Evolutionary conservation across 2,113 vertebrate genomes (phyloP).

Genomic region (Microcebus griseorufus): DNA sequence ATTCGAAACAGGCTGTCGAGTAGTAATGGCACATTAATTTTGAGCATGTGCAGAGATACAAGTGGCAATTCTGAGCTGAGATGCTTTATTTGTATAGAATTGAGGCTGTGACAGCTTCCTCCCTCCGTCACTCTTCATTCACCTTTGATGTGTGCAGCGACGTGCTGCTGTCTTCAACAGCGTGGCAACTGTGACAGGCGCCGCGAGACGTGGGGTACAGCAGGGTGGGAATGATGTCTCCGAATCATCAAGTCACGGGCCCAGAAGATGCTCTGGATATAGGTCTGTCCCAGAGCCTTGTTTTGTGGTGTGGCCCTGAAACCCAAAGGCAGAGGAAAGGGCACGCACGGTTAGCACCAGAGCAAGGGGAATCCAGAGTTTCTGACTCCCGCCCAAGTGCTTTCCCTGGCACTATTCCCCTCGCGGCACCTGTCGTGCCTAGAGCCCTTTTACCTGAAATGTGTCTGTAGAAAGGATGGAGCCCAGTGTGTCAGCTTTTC

Average conservation of each 20-base stretch:
- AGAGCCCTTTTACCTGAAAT: neutral
- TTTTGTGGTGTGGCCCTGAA: neutral
- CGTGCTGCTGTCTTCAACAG: neutral
- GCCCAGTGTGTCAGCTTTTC: neutral
- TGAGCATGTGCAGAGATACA: neutral
- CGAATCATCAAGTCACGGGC: neutral
- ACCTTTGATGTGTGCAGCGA: neutral
- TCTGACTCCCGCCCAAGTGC: neutral
- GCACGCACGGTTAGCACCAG: rapidly evolving
- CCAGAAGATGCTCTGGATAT: neutral
- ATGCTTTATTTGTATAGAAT: neutral
- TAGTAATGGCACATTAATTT: constrained; percentile 22
- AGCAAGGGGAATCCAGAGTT: neutral
- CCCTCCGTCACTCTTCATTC: neutral
- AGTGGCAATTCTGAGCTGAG: constrained; percentile 13
- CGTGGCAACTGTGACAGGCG: neutral
- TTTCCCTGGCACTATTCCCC: too few species aligned
- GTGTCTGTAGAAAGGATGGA: neutral
- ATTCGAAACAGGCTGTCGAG: constrained; percentile 34
- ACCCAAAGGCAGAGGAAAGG: neutral
- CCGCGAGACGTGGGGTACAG: neutral
- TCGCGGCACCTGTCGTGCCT: neutral
- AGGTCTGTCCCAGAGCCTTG: neutral
- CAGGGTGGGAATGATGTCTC: neutral
- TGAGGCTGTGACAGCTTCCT: neutral